Evolutionary conservation across 2,888 invertebrate species (phyloP), one percentile per base, ranked within the genome.

Genomic region (Scaptomyza parva): DNA sequence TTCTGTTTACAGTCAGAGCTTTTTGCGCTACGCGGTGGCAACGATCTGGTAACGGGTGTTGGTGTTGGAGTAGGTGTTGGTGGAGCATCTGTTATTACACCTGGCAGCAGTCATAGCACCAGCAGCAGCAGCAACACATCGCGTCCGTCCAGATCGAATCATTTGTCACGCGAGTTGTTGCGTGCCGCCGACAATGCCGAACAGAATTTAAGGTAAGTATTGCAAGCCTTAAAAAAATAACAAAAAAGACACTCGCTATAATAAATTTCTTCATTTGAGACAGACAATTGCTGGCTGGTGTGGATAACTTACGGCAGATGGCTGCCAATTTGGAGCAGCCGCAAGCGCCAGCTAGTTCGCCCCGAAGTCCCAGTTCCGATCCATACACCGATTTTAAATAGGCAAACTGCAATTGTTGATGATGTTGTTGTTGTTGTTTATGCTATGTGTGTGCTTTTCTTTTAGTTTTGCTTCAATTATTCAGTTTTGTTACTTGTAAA

Each of bases 201-300:
- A 91, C 92, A 92, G 76, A 94, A 94, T 57, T 91, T 95, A 44
- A 94, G 94, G 95, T 94, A 78, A 67, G 54, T 48, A 28, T 26
- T 26, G 17, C 37, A 17, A 17, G 17, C 24, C 0, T 14, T 14
- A 12, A n/a, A 37, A 17, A 8, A 20, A 8, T 2, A 20, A n/a
- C n/a, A 18, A 12, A 9, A 24, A 11, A 17, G 7, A 3, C 12
- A 30, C 18, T 39, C 1, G 12, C 26, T 28, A 18, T 1, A 14
- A 11, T 3, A 11, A 3, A n/a, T 7, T n/a, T 33, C 8, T 20
- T 7, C 48, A 6, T 22, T 3, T 9, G 7, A 0, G 20, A 1
- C 80, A 95, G 95, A 86, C 94, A 95, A 92, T 89, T 95, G 69
- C 91, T 95, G 81, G 92, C 92, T 64, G 95, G 95, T 44, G 95